Evolutionary conservation across 2,888 invertebrate genomes (phyloP).

Genomic region (Orthosia gothica): DNA sequence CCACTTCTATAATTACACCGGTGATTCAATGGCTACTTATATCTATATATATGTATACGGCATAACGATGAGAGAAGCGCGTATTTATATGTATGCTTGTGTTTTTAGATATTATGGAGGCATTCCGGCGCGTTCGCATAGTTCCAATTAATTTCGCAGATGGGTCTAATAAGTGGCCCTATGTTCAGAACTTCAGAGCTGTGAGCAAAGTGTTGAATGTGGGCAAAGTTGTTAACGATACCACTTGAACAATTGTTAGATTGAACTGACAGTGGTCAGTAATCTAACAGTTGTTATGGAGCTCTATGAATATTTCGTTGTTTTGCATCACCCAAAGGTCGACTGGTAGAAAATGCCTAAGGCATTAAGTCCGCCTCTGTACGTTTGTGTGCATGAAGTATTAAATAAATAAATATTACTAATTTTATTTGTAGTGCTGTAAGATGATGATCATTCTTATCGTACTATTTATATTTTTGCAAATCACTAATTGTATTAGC

Average conservation of each 20-base stretch:
- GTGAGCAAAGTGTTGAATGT: slow-evolving; percentile 26
- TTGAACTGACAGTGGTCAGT: background rate
- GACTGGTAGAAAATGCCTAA: too few relatives aligned
- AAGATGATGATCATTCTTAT: background rate
- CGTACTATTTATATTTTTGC: background rate
- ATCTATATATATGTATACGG: slow-evolving; percentile 87
- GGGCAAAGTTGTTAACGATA: slow-evolving; percentile 1
- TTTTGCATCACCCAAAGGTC: too few relatives aligned
- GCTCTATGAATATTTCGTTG: slow-evolving; percentile 9
- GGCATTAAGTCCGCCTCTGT: too few relatives aligned
- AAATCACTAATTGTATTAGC: background rate
- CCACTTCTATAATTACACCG: slow-evolving; percentile 92
- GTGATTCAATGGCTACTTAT: slow-evolving; percentile 92
- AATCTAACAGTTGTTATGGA: slow-evolving; percentile 1
- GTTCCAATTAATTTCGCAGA: slow-evolving; percentile 83
- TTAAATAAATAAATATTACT: too few relatives aligned
- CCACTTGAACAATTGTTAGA: background rate
- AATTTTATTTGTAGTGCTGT: background rate
- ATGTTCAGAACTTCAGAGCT: slow-evolving; percentile 37
- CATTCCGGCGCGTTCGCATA: slow-evolving; percentile 79
- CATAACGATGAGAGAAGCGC: slow-evolving; percentile 89
- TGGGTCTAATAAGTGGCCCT: slow-evolving; percentile 66
- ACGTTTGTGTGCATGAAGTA: too few relatives aligned
- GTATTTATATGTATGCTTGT: slow-evolving; percentile 87
- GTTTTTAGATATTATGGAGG: slow-evolving; percentile 86